phyloP scores from a whole-genome alignment of 2,888 invertebrate species.

The Euproctis similis region DNA sequence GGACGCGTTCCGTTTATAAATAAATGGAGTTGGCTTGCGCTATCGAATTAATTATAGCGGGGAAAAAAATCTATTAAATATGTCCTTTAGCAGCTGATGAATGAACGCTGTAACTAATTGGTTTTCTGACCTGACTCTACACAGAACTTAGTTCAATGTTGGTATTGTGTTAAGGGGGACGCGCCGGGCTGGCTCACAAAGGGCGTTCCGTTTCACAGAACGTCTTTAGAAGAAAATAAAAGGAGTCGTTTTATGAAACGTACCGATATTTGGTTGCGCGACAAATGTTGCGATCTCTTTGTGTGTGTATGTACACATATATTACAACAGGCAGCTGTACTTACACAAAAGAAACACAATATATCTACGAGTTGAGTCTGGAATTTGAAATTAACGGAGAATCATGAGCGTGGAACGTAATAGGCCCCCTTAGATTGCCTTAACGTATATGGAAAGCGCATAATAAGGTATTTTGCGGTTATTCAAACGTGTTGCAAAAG shows the following conservation, averaged over 20 bases:
- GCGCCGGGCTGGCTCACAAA: slow-evolving; percentile 46
- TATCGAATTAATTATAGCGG: slow-evolving; percentile 35
- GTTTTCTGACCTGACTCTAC: slow-evolving; percentile 48
- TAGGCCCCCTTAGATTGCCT: slow-evolving; percentile 61
- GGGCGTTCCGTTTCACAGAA: slow-evolving; percentile 60
- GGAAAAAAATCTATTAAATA: slow-evolving; percentile 31
- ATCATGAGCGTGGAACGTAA: slow-evolving; percentile 58
- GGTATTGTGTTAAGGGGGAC: slow-evolving; percentile 37
- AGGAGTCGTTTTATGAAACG: slow-evolving; percentile 58
- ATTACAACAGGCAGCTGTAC: slow-evolving; percentile 67
- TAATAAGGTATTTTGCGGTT: slow-evolving; percentile 75
- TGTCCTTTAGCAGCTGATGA: slow-evolving; percentile 42
- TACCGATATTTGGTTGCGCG: slow-evolving; percentile 49
- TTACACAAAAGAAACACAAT: slow-evolving; percentile 56
- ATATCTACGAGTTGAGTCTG: slow-evolving; percentile 48
- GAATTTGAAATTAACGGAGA: slow-evolving; percentile 66
- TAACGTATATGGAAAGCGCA: slow-evolving; percentile 72
- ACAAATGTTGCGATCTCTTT: slow-evolving; percentile 68
- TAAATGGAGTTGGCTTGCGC: slow-evolving; percentile 32
- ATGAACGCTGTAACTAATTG: slow-evolving; percentile 46
- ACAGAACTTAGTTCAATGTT: slow-evolving; percentile 37
- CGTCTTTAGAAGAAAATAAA: slow-evolving; percentile 50
- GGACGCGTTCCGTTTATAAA: slow-evolving; percentile 47
- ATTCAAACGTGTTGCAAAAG: slow-evolving; percentile 69
- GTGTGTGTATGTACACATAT: slow-evolving; percentile 56